Base-by-base conservation (phyloP, 2,888 invertebrate genomes). In the Sisyra terminalis region DNA sequence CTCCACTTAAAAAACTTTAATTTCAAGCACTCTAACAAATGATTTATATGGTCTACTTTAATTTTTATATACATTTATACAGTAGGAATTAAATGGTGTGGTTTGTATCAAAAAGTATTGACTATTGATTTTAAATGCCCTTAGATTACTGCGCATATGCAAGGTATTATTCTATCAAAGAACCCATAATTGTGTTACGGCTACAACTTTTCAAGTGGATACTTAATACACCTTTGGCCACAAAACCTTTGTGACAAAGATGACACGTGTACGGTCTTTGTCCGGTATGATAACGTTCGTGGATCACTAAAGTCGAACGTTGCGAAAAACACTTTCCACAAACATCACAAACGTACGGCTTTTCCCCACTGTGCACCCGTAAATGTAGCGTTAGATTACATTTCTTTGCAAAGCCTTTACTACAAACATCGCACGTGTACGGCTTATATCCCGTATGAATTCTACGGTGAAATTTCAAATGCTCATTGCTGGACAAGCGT, bases 291-390 rank as follows among this genome's bases (percentile, higher is more conserved):
- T 67, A 70, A 56, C 74, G 60, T 54, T 71, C 65, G 56, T 75
- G 75, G 46, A 73, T 70, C 50, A 70, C 68, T 44, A 75, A 64
- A 35, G 73, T 73, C 46, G 71, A 70, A 5, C 70, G 64, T 58
- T 73, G 73, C 42, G 66, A 68, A 60, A 74, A 74, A 30, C 69
- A 68, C 56, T 73, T 74, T n/a, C 70, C 70, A 57, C 75, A 75
- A 55, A 67, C 65, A 46, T 67, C 61, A 56, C 75, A 75, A 45
- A 67, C 65, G 58, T 73, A 70, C 30, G 75, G 75, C 56, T 71
- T 71, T 58, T 73, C 73, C 0, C 73, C 73, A 1, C 68, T 70
- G 57, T 75, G 74, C 40, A 71, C 70, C 35, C 73, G 63, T 58
- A 71, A 71, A 60, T 75, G 74, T 50, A 72, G 59, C 15, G 69